Base-by-base conservation (phyloP, 2,797 vertebrate species). In the Thripadectes ignobilis region DNA sequence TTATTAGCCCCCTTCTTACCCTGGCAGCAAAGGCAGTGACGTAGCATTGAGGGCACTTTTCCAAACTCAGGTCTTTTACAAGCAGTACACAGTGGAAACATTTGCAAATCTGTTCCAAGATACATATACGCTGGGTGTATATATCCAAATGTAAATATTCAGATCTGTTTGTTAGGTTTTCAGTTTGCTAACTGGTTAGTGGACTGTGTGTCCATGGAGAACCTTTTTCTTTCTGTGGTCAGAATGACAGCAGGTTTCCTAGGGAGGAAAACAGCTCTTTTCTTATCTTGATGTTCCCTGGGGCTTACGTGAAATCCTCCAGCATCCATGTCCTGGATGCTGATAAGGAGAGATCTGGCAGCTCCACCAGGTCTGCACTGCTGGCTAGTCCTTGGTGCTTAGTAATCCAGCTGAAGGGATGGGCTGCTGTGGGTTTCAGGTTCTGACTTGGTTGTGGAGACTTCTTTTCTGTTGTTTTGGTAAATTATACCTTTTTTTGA, bases 11-110 rank as follows among this genome's bases (percentile, higher is more conserved):
- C 71, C 46, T 49, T 87, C 85, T 83, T 75, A 79, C 72, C 91
- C 95, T 97, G 96, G 94, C 91, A 97, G 89, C 29, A 7, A 83
- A 82, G 38, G 45, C 57, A 63, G 77, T 97, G 91, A 77, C 16
- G 3, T 59, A 29, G 69, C 30, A 46, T 63, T 48, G 14, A 18
- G 91, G 95, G 92, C 95, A 61, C 84, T 82, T 74, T 69, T 93
- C 96, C 92, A 93, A 86, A 30, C 79, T 88, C 61, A 67, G 92
- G 29, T 51, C 48, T 85, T 97, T 97, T 97, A 96, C 95, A 89
- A 97, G 95, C 93, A 67, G 61, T 61, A 72, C 91, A 80, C 85
- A 96, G 89, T 97, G 97, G 97, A 97, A 97, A 98, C 89, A 93
- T 84, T 95, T 94, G 89, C 89, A 93, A 36, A 73, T 69, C 78